These are phyloP conservation scores for Babylonia areolata DNA, from an alignment of 1,140 invertebrate species.

Conservation along the genomic window DNA sequence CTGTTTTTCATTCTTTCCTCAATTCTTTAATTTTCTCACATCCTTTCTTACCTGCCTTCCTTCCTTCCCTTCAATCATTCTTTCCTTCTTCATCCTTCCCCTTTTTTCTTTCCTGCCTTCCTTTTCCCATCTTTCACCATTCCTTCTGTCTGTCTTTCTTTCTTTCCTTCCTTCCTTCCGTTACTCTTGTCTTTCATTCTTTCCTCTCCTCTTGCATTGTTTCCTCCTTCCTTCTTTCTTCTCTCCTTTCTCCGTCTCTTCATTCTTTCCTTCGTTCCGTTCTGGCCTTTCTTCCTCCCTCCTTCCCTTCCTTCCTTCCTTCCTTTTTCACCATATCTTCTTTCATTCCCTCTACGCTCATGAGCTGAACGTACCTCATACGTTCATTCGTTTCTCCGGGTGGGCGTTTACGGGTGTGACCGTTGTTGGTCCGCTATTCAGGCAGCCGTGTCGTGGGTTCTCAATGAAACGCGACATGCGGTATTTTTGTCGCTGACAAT, in stretches of 20 bases:
- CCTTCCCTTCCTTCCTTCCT: too few relatives aligned
- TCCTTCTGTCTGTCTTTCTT: not conserved
- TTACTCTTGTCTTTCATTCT: not conserved
- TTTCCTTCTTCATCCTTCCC: not conserved
- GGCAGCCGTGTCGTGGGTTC: too few relatives aligned
- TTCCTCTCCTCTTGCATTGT: not conserved
- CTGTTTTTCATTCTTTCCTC: not conserved
- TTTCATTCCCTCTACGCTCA: not conserved
- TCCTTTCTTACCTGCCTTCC: not conserved
- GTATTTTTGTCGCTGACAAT: too few relatives aligned
- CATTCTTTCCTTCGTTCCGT: not conserved
- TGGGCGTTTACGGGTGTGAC: slow-evolving; percentile 13
- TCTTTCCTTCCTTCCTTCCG: not conserved
- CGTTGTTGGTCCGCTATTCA: too few relatives aligned
- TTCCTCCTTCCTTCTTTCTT: not conserved
- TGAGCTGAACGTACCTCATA: not conserved
- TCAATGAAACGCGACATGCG: too few relatives aligned
- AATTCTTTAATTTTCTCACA: too few relatives aligned
- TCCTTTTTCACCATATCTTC: too few relatives aligned
- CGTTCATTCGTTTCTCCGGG: not conserved
- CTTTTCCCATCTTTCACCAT: too few relatives aligned
- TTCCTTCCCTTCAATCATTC: not conserved
- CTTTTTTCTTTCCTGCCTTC: not conserved
- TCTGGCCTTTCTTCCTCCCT: not conserved
- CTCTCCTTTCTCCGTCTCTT: too few relatives aligned